Evolutionary conservation across 2,888 invertebrate genomes (phyloP).

Genomic region (Dryomyza anilis): DNA sequence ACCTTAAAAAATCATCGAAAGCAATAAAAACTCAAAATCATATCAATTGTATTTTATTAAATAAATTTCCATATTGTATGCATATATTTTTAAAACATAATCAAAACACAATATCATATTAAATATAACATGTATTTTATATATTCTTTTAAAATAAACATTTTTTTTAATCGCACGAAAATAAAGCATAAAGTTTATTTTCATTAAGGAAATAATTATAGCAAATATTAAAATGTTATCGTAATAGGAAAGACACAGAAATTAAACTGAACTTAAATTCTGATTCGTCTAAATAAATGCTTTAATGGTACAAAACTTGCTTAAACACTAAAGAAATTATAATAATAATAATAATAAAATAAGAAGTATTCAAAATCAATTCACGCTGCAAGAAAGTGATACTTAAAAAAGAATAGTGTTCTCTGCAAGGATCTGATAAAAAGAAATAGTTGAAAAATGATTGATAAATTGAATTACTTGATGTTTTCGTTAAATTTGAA

Average conservation of each 20-base stretch:
- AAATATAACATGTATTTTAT: background rate
- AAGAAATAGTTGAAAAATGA: no score
- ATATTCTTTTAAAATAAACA: background rate
- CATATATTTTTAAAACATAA: slow-evolving; percentile 26
- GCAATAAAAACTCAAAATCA: slow-evolving; percentile 13
- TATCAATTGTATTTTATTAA: slow-evolving; percentile 29
- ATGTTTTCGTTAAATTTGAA: no score
- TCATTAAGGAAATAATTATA: slow-evolving; percentile 5
- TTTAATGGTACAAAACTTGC: slow-evolving; percentile 26
- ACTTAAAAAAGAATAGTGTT: background rate
- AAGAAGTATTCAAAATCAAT: background rate
- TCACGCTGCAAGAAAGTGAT: background rate
- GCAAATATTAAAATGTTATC: slow-evolving; percentile 21
- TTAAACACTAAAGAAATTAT: background rate
- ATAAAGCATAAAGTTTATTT: background rate
- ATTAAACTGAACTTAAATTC: background rate
- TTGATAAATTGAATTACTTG: no score
- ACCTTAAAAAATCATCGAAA: background rate
- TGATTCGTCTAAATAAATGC: slow-evolving; percentile 28
- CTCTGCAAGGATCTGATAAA: no score
- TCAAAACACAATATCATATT: background rate
- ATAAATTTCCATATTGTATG: slow-evolving; percentile 21
- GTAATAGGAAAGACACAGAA: slow-evolving; percentile 7
- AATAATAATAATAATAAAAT: background rate
- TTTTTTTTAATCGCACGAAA: background rate